A percentile compares a stretch with the other conserved stretches of the same genome.
Evolutionary conservation across 2,888 invertebrate genomes (phyloP).

Genomic region (Mechanitis messenoides): DNA sequence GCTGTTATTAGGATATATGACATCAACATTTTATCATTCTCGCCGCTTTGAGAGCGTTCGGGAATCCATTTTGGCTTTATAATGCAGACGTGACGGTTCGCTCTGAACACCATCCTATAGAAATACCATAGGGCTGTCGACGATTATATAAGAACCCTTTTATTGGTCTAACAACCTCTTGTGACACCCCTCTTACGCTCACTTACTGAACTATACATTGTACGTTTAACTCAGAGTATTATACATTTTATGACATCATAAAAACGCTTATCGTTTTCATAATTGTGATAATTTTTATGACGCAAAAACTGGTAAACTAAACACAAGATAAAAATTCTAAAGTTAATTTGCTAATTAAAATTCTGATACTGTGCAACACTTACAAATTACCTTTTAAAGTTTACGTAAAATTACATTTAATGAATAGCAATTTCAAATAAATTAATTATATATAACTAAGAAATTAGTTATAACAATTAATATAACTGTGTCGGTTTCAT

Average conservation of each 20-base stretch:
- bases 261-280: conserved; percentile 1
- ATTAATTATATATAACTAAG: too few relatives aligned
- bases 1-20: conserved; percentile 25
- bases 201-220: conserved; percentile 15
- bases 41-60: conserved; percentile 46
- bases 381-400: background rate
- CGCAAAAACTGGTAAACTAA: background rate
- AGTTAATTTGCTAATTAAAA: conserved; percentile 2
- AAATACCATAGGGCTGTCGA: conserved; percentile 43
- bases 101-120: conserved; percentile 37
- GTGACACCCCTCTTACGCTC: conserved; percentile 17
- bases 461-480: too few relatives aligned
- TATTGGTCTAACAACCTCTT: conserved; percentile 24
- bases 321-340: background rate
- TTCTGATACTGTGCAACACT: background rate
- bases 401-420: background rate
- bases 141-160: conserved; percentile 25
- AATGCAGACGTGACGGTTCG: conserved; percentile 43
- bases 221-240: conserved; percentile 1
- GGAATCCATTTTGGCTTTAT: conserved; percentile 54
- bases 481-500: background rate
- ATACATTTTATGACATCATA: conserved; percentile 4
- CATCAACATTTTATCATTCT: conserved; percentile 41
- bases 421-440: too few relatives aligned
- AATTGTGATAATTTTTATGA: conserved; percentile 3